Base-by-base conservation (phyloP, 2,888 invertebrate genomes). In the Drosophila kokeensis region DNA sequence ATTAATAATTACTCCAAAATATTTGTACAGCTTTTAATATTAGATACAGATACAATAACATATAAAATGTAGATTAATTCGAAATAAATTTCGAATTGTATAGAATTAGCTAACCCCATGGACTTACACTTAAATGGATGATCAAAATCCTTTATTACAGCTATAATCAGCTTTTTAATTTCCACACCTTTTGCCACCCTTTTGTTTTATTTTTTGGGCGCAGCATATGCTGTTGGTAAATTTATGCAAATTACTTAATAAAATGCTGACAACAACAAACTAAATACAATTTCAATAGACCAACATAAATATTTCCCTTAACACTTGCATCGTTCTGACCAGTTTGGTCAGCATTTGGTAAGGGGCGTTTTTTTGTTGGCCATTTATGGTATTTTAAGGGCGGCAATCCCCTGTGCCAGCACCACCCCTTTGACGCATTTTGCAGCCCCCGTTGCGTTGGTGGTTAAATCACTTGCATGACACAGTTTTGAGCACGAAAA, bases 161-260 rank as follows among this genome's bases (percentile, higher is more conserved):
- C 50, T 38, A 53, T 76, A 76, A 76, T 69, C 73, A 52, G 61
- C 61, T 60, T 61, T 78, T 58, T 69, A 77, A 76, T 77, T 69
- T 65, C 49, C 53, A 72, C 79, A 68, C 79, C 70, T 58, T 24
- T 58, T 24, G 18, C 27, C 50, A 48, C 60, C 65, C 60, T 38
- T 48, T 67, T 29, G n/a, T 55, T 36, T n/a, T 27, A 21, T 24
- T 30, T 27, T 55, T n/a, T 18, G 27, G 7, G 5, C n/a, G 2
- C 18, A 61, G 64, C 77, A 79, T 78, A 78, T 79, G 78, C 72
- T 72, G 53, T 30, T 73, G 61, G 21, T 10, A 70, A 89, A 85
- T 80, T 77, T 87, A 89, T 89, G 87, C 79, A 87, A 87, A 87
- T 89, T 88, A 79, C 88, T 85, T 82, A 83, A 87, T 89, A 89